Base-by-base conservation (phyloP, 2,113 vertebrate species). In the Hypomesus transpacificus region DNA sequence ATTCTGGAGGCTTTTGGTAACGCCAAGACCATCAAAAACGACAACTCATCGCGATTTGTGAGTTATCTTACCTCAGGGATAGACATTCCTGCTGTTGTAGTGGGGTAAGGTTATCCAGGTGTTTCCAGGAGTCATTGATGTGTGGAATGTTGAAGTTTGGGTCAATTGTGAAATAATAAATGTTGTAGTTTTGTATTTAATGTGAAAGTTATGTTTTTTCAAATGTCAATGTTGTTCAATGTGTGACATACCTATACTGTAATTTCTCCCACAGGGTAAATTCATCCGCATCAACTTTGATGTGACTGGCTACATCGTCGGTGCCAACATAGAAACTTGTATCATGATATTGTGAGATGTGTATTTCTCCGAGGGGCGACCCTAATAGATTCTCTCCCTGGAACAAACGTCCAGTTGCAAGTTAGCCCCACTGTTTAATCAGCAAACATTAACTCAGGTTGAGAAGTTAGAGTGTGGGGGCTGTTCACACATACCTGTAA, bases 281-380 rank as follows among this genome's bases (percentile, higher is more conserved):
- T 98, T 98, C 90, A 97, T 98, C 87, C 92, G 95, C 77, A 95
- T 98, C 85, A 98, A 98, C 91, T 98, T 98, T 46, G 96, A 98
- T 54, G 94, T 98, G 83, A 95, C 96, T 17, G 96, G 96, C 51
- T 97, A 93, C 75, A 92, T 98, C 0, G 96, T 98, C 2, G 96
- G 97, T 61, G 97, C 96, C 75, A 96, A 94, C 77, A 98, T 98
- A 61, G 96, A 98, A 87, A 98, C 97, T 24, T 98, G 97, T 98
- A 98, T 98, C 96, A 95, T 95, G 66, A 70, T 21, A 18, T 16
- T 0, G 16, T n/a, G 11, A 3, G 11, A 18, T 20, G 14, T 28
- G 18, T 14, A 9, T 1, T 24, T 20, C 56, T 20, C 16, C 8
- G 17, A 54, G 13, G n/a, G 60, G 54, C 14, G 21, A 28, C 17